Percentiles rank a stretch among this genome's conserved stretches.
Evolutionary conservation across 37 sponge, comb jelly and placozoan genomes (phyloP).

Genomic region (Cladorhizidae sp.): DNA sequence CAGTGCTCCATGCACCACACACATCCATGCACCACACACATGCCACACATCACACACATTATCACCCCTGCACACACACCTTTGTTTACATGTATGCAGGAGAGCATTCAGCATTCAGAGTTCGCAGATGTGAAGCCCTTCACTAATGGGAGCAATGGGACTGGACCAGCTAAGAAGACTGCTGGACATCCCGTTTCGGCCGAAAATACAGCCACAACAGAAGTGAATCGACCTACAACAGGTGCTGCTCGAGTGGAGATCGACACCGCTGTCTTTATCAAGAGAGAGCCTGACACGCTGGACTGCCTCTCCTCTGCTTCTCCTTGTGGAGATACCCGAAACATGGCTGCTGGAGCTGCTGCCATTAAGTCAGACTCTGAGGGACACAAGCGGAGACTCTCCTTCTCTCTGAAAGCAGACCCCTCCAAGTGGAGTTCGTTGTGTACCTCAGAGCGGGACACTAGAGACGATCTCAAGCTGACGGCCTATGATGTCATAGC

Average conservation of each 20-base stretch:
- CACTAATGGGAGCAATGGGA: too few species aligned
- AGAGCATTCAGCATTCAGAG: too few species aligned
- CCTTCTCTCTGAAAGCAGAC: neutral
- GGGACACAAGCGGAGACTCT: neutral
- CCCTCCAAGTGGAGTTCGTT: slow-evolving; percentile 16
- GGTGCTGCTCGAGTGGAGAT: neutral
- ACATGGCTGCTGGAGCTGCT: neutral
- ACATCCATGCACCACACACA: too few species aligned
- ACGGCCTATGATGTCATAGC: slow-evolving; percentile 37
- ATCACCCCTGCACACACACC: too few species aligned
- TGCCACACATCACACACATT: too few species aligned
- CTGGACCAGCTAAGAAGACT: too few species aligned
- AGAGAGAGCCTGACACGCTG: neutral
- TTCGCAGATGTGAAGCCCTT: too few species aligned
- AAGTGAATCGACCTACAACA: neutral
- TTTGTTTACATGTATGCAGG: too few species aligned
- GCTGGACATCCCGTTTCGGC: too few species aligned
- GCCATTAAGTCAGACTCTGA: slow-evolving; percentile 8
- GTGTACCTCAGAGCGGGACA: slow-evolving; percentile 1
- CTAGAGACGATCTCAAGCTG: slow-evolving; percentile 37
- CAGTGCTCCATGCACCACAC: too few species aligned
- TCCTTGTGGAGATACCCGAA: neutral
- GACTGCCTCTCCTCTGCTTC: neutral
- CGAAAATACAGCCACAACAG: neutral
- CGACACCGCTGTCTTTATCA: neutral